Conservation (phyloP, 2,797 vertebrate genomes). For the Epinephelus malabaricus region DNA sequence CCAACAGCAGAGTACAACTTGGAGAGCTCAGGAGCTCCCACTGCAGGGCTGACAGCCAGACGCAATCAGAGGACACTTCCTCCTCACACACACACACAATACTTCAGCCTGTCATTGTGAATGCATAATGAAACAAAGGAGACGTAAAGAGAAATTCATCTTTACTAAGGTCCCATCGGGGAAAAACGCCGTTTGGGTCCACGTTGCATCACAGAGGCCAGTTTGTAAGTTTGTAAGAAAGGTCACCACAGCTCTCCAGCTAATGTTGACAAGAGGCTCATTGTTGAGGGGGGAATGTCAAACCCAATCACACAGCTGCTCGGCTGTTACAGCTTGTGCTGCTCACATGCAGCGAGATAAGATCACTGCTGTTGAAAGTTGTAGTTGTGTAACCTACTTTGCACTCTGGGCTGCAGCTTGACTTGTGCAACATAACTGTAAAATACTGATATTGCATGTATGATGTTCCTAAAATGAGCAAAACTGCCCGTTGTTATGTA, state of each 20-base stretch:
- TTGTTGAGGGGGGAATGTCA: slow-evolving; percentile 68
- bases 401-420: slow-evolving; percentile 45
- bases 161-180: slow-evolving; percentile 5
- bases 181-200: slow-evolving; percentile 6
- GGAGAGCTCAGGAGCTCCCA: slow-evolving; percentile 59
- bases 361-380: slow-evolving; percentile 70
- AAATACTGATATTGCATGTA: slow-evolving; percentile 1
- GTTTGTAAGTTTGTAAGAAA: slow-evolving; percentile 66
- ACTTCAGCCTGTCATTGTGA: slow-evolving; percentile 10
- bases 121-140: slow-evolving; percentile 29
- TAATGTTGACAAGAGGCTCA: slow-evolving; percentile 74
- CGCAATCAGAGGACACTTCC: slow-evolving; percentile 22
- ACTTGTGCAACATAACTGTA: slow-evolving; percentile 27
- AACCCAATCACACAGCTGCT: slow-evolving; percentile 76
- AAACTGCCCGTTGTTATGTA: too few relatives aligned
- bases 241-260: slow-evolving; percentile 64
- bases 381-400: slow-evolving; percentile 75
- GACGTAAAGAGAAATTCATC: not conserved
- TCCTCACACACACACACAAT: slow-evolving; percentile 11
- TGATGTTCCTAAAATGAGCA: not conserved
- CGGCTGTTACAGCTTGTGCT: slow-evolving; percentile 55
- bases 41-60: slow-evolving; percentile 52
- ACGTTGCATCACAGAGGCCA: slow-evolving; percentile 32
- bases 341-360: slow-evolving; percentile 76
- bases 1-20: slow-evolving; percentile 54